phyloP scores from a whole-genome alignment of 2,888 invertebrate genomes.

The Galeruca laticollis region DNA sequence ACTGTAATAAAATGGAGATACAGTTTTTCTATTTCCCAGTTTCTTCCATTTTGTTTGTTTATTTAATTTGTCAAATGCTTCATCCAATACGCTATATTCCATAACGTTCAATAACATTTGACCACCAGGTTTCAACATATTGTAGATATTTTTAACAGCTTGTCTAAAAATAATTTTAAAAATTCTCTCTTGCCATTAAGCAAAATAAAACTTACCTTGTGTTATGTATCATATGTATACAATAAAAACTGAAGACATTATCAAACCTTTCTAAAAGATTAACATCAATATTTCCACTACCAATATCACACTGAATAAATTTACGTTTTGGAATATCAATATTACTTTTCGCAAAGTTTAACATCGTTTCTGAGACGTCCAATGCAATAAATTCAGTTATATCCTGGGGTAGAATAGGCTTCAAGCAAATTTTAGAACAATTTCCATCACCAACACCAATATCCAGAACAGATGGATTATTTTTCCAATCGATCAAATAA shows the following conservation, averaged over 20 bases:
- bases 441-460: conserved; percentile 9
- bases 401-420: background rate
- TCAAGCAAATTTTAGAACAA: background rate
- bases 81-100: conserved; percentile 5
- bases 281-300: background rate
- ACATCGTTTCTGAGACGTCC: conserved; percentile 10
- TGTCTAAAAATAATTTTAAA: conserved; percentile 1
- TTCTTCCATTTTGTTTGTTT: conserved; percentile 5
- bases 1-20: conserved; percentile 8
- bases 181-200: background rate
- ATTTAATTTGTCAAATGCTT: background rate
- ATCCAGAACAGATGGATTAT: background rate
- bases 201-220: conserved; percentile 7
- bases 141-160: conserved; percentile 12
- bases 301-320: conserved; percentile 9
- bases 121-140: conserved; percentile 3
- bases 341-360: conserved; percentile 15
- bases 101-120: conserved; percentile 11
- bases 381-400: conserved; percentile 9
- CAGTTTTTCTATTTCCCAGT: background rate
- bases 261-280: conserved; percentile 10
- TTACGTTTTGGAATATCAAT: conserved; percentile 5
- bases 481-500: conserved; percentile 11
- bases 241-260: conserved; percentile 18
- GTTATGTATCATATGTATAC: conserved; percentile 20